Base-by-base conservation (phyloP, 1,140 invertebrate species). In the Acromyrmex echinatior region DNA sequence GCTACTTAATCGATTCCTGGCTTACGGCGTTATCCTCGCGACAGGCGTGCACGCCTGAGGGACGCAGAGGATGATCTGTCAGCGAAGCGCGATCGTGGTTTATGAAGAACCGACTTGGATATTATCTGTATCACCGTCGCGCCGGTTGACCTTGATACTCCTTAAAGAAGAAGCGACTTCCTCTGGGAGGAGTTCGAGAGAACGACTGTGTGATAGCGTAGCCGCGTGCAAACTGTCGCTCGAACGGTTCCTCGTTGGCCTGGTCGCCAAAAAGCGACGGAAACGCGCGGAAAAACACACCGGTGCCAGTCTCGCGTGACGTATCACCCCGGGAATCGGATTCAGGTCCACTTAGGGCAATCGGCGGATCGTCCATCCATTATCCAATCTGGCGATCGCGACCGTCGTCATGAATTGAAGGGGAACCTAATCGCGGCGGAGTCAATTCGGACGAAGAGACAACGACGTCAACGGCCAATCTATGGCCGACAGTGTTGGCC, bases 331-430 rank as follows among this genome's bases (percentile, higher is more conserved):
- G 5, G 21, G 60, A 58, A 65, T 86, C 56, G 81, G 63, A 86
- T 84, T 93, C 92, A 93, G 82, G 65, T 87, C 90, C 92, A 92
- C 86, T 93, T 93, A 90, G 86, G 60, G 73, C 58, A 90, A 90
- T 90, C 78, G 82, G 74, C 79, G 80, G 80, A 88, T 91, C 87
- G 74, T 58, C 87, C 87, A 76, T 84, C 70, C 80, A 93, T 93
- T 93, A 93, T 93, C 71, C 92, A 93, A 93, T 93, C 90, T 84
- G 58, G 35, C 86, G 51, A 60, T 86, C 66, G 65, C 79, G 63
- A 87, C 76, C 81, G 70, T 86, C 89, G 89, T 87, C 87, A 90
- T 21, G 21, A 21, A 21, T 77, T 89, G 87, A 90, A 90, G 87
- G 87, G 80, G 80, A 62, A 86, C 49, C 80, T 92, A 92, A 93